phyloP scores from a whole-genome alignment of 2,797 vertebrate species.

The Semotilus atromaculatus region DNA sequence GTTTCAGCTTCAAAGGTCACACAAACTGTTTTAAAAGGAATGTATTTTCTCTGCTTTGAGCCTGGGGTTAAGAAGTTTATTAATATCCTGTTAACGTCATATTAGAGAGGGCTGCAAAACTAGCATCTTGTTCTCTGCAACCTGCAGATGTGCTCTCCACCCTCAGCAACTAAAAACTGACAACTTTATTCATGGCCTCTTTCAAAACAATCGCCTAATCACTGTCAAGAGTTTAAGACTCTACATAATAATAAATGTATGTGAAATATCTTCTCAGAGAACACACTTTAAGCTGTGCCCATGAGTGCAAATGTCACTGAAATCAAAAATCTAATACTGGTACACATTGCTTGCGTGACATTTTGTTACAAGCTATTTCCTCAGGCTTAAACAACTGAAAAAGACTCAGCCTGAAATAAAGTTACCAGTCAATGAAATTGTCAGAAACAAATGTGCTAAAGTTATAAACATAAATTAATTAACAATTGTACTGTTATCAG shows the following conservation, averaged over 20 bases:
- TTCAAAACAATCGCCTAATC: background rate
- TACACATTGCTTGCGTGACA: background rate
- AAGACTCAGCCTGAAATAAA: background rate
- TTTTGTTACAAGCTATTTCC: background rate
- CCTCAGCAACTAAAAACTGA: background rate
- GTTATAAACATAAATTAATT: background rate
- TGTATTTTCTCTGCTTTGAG: conserved; percentile 9
- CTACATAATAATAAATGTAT: background rate
- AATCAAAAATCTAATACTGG: background rate
- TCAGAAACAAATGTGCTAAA: background rate
- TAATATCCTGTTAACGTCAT: conserved; percentile 31
- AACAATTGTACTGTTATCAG: background rate
- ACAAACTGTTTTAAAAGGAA: background rate
- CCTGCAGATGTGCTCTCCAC: conserved; percentile 8
- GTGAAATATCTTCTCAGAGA: background rate
- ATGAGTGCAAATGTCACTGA: background rate
- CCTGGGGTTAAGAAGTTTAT: conserved; percentile 7
- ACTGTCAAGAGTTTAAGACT: background rate
- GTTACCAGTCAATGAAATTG: background rate
- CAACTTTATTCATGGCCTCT: background rate
- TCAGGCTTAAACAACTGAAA: background rate
- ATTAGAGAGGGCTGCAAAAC: conserved; percentile 42
- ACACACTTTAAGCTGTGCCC: background rate
- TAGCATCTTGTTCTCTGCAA: conserved; percentile 31
- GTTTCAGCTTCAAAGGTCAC: conserved; percentile 8